Conservation (phyloP, 2,888 invertebrate genomes). For the Troglohyphantes excavatus region DNA sequence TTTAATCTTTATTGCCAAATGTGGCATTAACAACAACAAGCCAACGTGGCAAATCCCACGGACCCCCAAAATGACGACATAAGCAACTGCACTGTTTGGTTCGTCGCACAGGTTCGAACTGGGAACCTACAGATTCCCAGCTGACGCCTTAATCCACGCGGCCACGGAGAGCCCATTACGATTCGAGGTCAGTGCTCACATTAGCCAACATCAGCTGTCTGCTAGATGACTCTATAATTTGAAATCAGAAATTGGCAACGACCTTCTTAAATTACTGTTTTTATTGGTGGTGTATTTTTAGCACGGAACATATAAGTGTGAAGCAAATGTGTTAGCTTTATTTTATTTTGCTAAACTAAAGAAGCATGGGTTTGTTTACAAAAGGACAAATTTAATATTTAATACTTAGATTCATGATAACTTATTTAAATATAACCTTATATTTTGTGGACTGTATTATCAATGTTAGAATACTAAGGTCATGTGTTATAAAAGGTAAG, state of each 20-base stretch:
- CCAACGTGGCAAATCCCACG: too few relatives aligned
- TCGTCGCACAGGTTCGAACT: too few relatives aligned
- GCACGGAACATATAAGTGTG: conserved; percentile 21
- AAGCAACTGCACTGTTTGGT: too few relatives aligned
- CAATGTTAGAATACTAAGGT: conserved; percentile 4
- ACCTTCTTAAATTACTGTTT: neutral
- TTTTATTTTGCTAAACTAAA: conserved; percentile 50
- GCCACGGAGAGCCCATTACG: too few relatives aligned
- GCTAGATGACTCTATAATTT: too few relatives aligned
- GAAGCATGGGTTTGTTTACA: conserved; percentile 52
- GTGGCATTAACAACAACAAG: too few relatives aligned
- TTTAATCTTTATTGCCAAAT: too few relatives aligned
- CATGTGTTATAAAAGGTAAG: conserved; percentile 72
- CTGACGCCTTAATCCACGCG: too few relatives aligned
- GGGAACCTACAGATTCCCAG: too few relatives aligned
- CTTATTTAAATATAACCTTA: neutral
- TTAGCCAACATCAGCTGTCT: too few relatives aligned
- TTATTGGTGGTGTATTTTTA: conserved; percentile 52
- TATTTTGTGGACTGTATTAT: conserved; percentile 17
- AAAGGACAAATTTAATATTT: conserved; percentile 4
- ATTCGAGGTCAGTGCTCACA: too few relatives aligned
- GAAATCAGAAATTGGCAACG: conserved; percentile 25
- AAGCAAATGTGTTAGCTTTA: conserved; percentile 61
- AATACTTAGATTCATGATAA: neutral
- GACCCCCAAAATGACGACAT: too few relatives aligned